phyloP scores from a whole-genome alignment of 2,797 vertebrate genomes.

The Pseudocheirus occidentalis region DNA sequence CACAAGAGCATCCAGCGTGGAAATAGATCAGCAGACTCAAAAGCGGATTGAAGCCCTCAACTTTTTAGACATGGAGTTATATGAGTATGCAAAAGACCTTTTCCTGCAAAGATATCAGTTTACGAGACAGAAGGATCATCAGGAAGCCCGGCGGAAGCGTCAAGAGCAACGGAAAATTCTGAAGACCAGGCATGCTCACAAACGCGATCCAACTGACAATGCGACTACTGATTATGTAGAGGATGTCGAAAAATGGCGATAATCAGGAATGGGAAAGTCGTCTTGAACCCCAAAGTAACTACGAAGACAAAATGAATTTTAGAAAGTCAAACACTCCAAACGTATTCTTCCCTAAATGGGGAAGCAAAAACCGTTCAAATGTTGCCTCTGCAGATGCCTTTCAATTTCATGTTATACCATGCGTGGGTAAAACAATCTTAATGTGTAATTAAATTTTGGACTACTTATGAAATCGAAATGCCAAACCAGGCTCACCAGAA shows the following conservation, averaged over 20 bases:
- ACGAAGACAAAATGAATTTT: slow-evolving; percentile 22
- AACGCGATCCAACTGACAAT: slow-evolving; percentile 55
- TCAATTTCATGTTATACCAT: slow-evolving; percentile 83
- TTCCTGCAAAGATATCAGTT: slow-evolving; percentile 97
- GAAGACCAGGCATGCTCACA: slow-evolving; percentile 81
- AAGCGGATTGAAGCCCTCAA: slow-evolving; percentile 92
- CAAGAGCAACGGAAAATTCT: slow-evolving; percentile 93
- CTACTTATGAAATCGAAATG: slow-evolving; percentile 78
- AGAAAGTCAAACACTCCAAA: slow-evolving; percentile 53
- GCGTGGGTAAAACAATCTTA: slow-evolving; percentile 80
- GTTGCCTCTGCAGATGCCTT: slow-evolving; percentile 88
- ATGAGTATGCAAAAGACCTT: slow-evolving; percentile 96
- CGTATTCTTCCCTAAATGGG: slow-evolving; percentile 70
- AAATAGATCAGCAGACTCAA: slow-evolving; percentile 91
- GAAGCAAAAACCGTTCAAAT: slow-evolving; percentile 79
- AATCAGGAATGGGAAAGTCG: slow-evolving; percentile 59
- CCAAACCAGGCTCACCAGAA: slow-evolving; percentile 71
- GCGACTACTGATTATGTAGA: slow-evolving; percentile 88
- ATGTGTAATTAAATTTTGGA: slow-evolving; percentile 80
- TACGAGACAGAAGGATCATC: slow-evolving; percentile 94
- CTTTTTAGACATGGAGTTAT: slow-evolving; percentile 95
- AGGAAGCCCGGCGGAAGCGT: slow-evolving; percentile 91
- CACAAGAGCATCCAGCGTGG: slow-evolving; percentile 94
- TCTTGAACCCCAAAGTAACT: slow-evolving; percentile 31
- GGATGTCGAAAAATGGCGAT: slow-evolving; percentile 95